phyloP scores from a whole-genome alignment of 2,888 invertebrate genomes.

The Yponomeuta cagnagella region DNA sequence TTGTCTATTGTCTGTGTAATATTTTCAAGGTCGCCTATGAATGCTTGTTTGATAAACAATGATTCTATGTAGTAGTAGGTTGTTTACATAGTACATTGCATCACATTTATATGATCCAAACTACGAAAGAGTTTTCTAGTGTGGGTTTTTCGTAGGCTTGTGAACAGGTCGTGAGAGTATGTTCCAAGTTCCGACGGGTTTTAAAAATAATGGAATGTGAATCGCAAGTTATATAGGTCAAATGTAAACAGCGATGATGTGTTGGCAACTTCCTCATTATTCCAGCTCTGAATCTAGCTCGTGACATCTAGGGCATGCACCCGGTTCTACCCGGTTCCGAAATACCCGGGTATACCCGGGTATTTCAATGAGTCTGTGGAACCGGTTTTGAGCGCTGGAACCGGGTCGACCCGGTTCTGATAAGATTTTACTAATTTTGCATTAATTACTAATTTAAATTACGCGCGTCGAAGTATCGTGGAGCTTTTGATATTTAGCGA shows the following conservation, averaged over 20 bases:
- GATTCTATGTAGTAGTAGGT: conserved; percentile 12
- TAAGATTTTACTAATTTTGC: no score
- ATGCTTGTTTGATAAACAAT: conserved; percentile 9
- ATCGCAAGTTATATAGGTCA: neutral
- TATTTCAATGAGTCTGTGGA: no score
- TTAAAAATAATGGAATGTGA: neutral
- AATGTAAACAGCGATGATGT: neutral
- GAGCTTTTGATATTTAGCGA: no score
- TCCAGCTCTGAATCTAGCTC: neutral
- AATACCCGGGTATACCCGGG: no score
- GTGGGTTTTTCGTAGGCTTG: conserved; percentile 7
- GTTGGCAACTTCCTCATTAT: neutral
- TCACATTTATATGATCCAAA: conserved; percentile 7
- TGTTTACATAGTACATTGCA: conserved; percentile 12
- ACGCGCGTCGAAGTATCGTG: no score
- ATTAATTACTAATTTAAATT: no score
- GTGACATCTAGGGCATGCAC: no score
- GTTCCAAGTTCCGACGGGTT: neutral
- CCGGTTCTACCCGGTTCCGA: no score
- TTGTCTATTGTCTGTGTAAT: conserved; percentile 4
- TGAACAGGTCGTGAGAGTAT: neutral
- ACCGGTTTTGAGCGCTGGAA: no score
- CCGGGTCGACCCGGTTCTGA: no score
- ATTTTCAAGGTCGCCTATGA: conserved; percentile 7
- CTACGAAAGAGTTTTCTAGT: neutral